A percentile compares a stretch with the other conserved stretches of the same genome.
These are phyloP conservation scores for Neopipo cinnamomea DNA, from an alignment of 2,113 vertebrate genomes.

Conservation along the genomic window DNA sequence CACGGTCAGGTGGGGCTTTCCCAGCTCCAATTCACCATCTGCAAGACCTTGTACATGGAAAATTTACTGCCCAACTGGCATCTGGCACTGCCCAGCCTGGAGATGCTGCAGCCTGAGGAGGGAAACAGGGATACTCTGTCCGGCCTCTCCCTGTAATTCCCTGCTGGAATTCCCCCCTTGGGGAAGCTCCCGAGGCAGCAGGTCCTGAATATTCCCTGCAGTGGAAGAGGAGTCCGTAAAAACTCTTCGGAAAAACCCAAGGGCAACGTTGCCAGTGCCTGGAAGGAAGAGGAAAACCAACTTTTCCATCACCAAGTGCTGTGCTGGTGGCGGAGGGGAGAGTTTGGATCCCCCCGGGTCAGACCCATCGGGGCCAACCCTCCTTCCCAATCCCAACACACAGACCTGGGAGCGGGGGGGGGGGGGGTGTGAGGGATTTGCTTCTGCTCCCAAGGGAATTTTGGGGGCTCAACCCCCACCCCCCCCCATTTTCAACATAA, in stretches of 20 bases:
- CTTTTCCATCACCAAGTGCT: neutral
- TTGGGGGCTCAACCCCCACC: neutral
- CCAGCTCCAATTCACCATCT: neutral
- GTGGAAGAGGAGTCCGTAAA: neutral
- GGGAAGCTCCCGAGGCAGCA: neutral
- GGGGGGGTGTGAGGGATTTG: neutral
- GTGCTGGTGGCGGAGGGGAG: neutral
- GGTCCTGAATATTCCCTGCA: neutral
- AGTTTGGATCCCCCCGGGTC: neutral
- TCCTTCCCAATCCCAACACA: neutral
- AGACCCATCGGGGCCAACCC: fast-evolving
- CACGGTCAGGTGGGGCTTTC: neutral
- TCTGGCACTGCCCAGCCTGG: neutral
- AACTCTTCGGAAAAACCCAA: neutral
- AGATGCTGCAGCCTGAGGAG: neutral
- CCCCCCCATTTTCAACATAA: no score
- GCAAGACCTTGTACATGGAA: neutral
- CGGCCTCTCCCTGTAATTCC: no score
- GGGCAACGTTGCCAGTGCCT: fast-evolving
- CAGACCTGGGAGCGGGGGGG: neutral
- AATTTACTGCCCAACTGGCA: neutral
- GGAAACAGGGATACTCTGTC: neutral
- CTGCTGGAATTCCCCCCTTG: neutral
- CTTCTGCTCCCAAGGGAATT: neutral
- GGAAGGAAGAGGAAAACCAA: neutral